These are phyloP conservation scores for Pammene aurita DNA, from an alignment of 2,888 invertebrate species.

Conservation along the genomic window DNA sequence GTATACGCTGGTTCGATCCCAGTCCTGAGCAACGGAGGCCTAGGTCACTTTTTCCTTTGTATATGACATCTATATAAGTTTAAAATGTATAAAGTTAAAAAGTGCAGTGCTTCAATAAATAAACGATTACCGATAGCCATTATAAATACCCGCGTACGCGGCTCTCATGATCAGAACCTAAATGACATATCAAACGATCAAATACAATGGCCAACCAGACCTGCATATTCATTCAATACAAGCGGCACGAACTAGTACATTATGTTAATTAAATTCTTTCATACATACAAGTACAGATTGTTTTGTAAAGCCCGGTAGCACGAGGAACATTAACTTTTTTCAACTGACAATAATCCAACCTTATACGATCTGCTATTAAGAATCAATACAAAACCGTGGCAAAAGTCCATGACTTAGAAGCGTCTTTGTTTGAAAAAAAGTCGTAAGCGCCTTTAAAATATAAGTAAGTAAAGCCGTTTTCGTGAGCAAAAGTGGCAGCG, in stretches of 20 bases:
- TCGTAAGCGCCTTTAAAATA: not conserved
- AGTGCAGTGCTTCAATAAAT: not conserved
- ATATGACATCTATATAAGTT: too few relatives aligned
- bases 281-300: conserved; percentile 22
- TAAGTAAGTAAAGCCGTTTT: not conserved
- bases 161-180: not conserved
- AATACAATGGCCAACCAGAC: conserved; percentile 8
- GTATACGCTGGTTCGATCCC: too few relatives aligned
- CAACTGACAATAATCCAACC: conserved; percentile 43
- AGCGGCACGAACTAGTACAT: conserved; percentile 28
- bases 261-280: conserved; percentile 17
- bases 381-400: conserved; percentile 56
- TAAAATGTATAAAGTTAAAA: too few relatives aligned
- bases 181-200: conserved; percentile 19
- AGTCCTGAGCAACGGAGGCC: too few relatives aligned
- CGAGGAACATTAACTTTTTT: conserved; percentile 31
- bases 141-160: not conserved
- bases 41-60: too few relatives aligned
- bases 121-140: not conserved
- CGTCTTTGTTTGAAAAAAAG: not conserved
- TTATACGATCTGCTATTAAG: conserved; percentile 50
- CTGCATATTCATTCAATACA: conserved; percentile 27
- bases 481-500: not conserved
- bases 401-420: conserved; percentile 43
- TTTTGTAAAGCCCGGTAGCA: conserved; percentile 37